Evolutionary conservation across 2,888 invertebrate genomes (phyloP).

Genomic region (Rugalucina vietnamica): DNA sequence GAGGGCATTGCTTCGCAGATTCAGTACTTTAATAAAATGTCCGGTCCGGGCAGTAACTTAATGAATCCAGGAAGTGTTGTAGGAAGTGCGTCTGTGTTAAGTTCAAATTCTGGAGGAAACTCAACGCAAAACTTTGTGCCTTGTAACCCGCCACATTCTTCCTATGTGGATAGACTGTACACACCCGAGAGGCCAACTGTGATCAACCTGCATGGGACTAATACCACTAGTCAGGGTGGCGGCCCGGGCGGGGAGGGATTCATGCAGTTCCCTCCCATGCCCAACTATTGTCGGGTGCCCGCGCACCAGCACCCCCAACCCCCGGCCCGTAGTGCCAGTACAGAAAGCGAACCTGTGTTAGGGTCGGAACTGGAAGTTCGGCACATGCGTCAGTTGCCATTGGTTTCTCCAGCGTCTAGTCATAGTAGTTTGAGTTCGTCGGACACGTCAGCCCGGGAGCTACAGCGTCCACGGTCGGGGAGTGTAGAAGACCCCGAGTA

Average conservation of each 20-base stretch:
- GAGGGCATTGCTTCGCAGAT: conserved; percentile 60
- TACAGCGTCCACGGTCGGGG: conserved; percentile 64
- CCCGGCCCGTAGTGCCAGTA: conserved; percentile 53
- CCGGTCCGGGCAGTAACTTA: neutral
- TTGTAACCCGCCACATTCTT: conserved; percentile 21
- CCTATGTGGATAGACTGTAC: conserved; percentile 34
- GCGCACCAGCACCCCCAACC: conserved; percentile 58
- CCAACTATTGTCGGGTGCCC: conserved; percentile 62
- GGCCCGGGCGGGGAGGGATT: conserved; percentile 63
- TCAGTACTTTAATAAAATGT: conserved; percentile 56
- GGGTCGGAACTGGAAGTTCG: conserved; percentile 58
- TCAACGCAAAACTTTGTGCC: conserved; percentile 4
- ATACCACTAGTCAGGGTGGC: conserved; percentile 59
- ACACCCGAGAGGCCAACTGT: conserved; percentile 54
- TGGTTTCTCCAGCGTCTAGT: conserved; percentile 75
- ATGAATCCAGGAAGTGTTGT: conserved; percentile 20
- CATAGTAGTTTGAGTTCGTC: conserved; percentile 75
- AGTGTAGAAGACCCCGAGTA: conserved; percentile 77
- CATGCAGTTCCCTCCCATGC: conserved; percentile 62
- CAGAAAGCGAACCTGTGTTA: conserved; percentile 59
- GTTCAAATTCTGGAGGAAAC: conserved; percentile 9
- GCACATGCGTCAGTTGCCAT: conserved; percentile 46
- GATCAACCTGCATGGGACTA: conserved; percentile 55
- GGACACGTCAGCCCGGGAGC: conserved; percentile 58
- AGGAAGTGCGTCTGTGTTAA: conserved; percentile 19